Evolutionary conservation across 1,140 invertebrate genomes (phyloP), one percentile per base, ranked within the genome.

Genomic region (Listronotus bonariensis): DNA sequence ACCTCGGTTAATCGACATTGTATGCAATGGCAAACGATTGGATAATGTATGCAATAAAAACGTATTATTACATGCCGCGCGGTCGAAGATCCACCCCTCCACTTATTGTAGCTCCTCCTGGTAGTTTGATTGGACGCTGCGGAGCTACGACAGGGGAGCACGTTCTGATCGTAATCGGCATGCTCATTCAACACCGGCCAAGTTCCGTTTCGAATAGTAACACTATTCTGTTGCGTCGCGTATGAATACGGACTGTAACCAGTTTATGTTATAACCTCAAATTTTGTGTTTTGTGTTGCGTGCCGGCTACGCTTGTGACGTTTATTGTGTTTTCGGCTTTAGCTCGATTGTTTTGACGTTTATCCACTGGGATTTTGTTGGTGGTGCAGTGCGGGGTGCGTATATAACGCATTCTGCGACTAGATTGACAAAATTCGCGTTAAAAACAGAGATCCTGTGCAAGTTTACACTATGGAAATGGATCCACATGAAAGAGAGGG

Each of bases 391-490:
- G 74, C 69, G 67, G 73, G 67, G 74, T 77, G 77, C 74, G 68
- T 68, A 18, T 31, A 11, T 10, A 0, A 36, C 53, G 76, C 77
- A 77, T 76, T 77, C 75, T 77, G 74, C 77, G 52, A 68, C 48
- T 43, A 68, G 66, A 85, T 74, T 83, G 82, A 82, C 89, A 93
- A 92, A 88, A 93, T 92, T 92, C 88, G 91, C 84, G 89, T 92
- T 78, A 93, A 92, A 89, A 92, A 92, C 79, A 86, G 88, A 85
- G 90, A 92, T 77, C 91, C 91, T 76, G 86, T n/a, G n/a, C 89
- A 89, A 82, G 88, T 89, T 82, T 91, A 91, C 83, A 88, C 87
- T 81, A 91, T 92, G 89, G 88, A 88, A 70, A 85, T 87, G 80
- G 86, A 89, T 80, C 88, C 89, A 82, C 84, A 87, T 69, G 89